Evolutionary conservation across 2,888 invertebrate genomes (phyloP).

Genomic region (Yponomeuta malinellus): DNA sequence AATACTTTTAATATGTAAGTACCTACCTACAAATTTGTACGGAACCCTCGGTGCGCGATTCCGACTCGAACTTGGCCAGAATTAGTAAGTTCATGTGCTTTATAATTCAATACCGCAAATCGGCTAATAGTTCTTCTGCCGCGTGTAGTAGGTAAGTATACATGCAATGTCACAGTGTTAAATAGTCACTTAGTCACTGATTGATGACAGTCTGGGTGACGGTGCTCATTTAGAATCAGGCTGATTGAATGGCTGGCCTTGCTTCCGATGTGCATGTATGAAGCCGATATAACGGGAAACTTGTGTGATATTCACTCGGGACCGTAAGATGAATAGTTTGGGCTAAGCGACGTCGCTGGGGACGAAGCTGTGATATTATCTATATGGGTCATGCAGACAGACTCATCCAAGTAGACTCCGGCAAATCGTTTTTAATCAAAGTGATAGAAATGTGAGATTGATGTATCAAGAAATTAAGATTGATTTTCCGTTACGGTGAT

Average conservation of each 20-base stretch:
- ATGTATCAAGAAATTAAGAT: no score
- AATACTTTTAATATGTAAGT: no score
- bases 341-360: background rate
- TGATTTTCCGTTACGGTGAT: no score
- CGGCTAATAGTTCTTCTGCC: background rate
- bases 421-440: no score
- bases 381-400: background rate
- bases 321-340: background rate
- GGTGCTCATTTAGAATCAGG: constrained; percentile 8
- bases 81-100: background rate
- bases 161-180: constrained; percentile 28
- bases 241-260: constrained; percentile 9
- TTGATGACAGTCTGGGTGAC: constrained; percentile 36
- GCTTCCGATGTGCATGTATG: constrained; percentile 2
- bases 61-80: background rate
- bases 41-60: no score
- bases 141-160: background rate
- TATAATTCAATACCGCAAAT: background rate
- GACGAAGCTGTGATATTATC: background rate
- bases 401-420: no score
- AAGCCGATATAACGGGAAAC: constrained; percentile 4
- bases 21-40: no score
- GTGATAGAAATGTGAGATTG: no score
- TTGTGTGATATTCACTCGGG: background rate
- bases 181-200: constrained; percentile 47